Base-by-base conservation (phyloP, 2,797 vertebrate genomes). In the Helostoma temminkii region DNA sequence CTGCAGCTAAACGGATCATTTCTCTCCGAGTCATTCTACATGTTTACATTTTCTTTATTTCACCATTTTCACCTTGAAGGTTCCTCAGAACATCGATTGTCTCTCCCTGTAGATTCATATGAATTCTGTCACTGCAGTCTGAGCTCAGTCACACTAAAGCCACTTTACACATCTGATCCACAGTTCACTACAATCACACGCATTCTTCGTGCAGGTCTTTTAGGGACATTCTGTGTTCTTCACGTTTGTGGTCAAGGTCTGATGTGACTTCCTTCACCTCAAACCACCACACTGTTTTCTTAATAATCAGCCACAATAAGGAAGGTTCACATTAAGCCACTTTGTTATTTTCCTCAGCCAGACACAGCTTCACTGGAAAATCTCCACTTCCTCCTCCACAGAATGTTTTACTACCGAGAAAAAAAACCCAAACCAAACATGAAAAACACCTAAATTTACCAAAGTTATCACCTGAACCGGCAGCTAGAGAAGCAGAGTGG, bases 371-470 rank as follows among this genome's bases (percentile, higher is more conserved):
- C 22, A 4, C 9, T 74, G 57, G 73, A 66, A 66, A 74, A 12
- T 49, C 22, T 66, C n/a, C 11, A 55, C 74, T 80, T 82, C 71
- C 71, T 75, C 37, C 19, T 59, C 26, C 26, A 21, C 9, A 26
- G 3, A 2, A 4, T 21, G 11, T 48, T 61, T 39, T 9, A 22
- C 18, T 18, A 50, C 11, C n/a, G n/a, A n/a, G n/a, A n/a, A n/a
- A n/a, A 28, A 16, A 10, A 9, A 5, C 15, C 3, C 19, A 9
- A 50, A 41, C 7, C 19, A 9, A 41, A 50, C 18, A 5, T 2
- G 8, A 25, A 5, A 6, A 26, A 3, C 52, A 37, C 50, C 7
- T 3, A 30, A 4, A 22, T 22, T 54, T 2, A 15, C 6, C 11
- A 3, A 14, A 26, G 3, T 9, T 1, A 7, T 25, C 5, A 5